Conservation (phyloP, 2,113 vertebrate species). For the Ciconia boyciana region DNA sequence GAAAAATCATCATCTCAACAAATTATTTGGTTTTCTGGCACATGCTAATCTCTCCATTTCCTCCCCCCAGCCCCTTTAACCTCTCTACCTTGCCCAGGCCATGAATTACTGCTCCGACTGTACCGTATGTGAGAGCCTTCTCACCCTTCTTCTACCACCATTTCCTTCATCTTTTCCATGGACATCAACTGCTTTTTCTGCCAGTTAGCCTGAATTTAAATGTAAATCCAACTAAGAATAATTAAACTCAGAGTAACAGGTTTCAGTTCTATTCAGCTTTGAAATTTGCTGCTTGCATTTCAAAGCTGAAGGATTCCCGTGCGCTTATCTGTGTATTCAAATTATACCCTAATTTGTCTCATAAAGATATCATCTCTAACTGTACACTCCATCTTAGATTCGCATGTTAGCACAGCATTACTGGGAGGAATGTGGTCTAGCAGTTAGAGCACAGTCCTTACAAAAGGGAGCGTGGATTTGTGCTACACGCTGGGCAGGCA, state of each 20-base stretch:
- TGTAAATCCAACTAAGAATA: not conserved
- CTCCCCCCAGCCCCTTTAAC: not conserved
- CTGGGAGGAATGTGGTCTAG: not conserved
- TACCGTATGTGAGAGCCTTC: not conserved
- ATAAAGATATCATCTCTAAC: not conserved
- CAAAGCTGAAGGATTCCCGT: not conserved
- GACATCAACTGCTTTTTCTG: not conserved
- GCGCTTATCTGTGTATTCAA: not conserved
- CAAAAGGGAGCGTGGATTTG: not conserved
- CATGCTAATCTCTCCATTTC: not conserved
- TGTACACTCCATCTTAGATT: not conserved
- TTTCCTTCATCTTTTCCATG: not conserved
- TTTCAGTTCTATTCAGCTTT: not conserved
- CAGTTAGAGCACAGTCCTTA: not conserved
- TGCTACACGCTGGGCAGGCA: not conserved
- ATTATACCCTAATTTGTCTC: not conserved
- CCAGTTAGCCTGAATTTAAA: not conserved
- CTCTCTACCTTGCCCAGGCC: not conserved
- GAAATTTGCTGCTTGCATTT: not conserved
- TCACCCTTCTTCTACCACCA: not conserved
- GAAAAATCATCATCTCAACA: not conserved
- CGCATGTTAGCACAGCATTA: not conserved
- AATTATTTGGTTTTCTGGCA: not conserved
- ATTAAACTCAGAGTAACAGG: not conserved
- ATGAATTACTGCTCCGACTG: not conserved